phyloP scores from a whole-genome alignment of 1,140 invertebrate genomes.

The Drosophila lowei region DNA sequence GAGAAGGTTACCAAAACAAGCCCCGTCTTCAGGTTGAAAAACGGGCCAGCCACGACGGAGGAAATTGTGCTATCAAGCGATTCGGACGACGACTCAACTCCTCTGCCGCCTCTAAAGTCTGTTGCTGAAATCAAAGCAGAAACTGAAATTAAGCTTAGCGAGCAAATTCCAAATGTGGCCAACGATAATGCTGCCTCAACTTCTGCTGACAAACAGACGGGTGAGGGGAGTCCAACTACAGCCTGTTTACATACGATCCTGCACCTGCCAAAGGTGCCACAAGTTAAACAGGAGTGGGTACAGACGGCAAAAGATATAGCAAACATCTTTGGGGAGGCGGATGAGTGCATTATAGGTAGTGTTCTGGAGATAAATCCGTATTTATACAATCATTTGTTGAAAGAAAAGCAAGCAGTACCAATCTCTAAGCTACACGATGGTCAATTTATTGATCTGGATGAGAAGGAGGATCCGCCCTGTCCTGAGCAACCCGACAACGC shows the following conservation, averaged over 20 bases:
- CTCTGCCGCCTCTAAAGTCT: not conserved
- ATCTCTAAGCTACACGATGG: slow-evolving; percentile 40
- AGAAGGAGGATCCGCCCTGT: not conserved
- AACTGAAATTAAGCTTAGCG: too few relatives aligned
- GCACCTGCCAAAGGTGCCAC: slow-evolving; percentile 60
- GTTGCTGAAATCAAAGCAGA: not conserved
- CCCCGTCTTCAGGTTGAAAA: too few relatives aligned
- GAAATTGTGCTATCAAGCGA: too few relatives aligned
- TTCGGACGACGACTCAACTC: slow-evolving; percentile 9
- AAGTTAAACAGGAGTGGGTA: slow-evolving; percentile 53
- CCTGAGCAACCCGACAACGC: too few relatives aligned
- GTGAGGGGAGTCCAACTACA: not conserved
- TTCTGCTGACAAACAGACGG: not conserved
- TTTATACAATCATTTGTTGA: slow-evolving; percentile 44
- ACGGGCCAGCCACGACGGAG: too few relatives aligned
- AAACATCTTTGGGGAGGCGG: slow-evolving; percentile 65
- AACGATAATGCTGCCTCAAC: not conserved
- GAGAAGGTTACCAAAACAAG: not conserved
- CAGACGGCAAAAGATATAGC: slow-evolving; percentile 42
- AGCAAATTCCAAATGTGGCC: not conserved
- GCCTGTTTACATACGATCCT: not conserved
- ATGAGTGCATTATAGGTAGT: slow-evolving; percentile 46
- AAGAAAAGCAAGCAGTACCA: slow-evolving; percentile 5
- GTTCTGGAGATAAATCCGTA: slow-evolving; percentile 53
- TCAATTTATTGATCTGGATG: slow-evolving; percentile 47